Evolutionary conservation across 1,140 invertebrate species (phyloP).

Genomic region (Acromyrmex echinatior): DNA sequence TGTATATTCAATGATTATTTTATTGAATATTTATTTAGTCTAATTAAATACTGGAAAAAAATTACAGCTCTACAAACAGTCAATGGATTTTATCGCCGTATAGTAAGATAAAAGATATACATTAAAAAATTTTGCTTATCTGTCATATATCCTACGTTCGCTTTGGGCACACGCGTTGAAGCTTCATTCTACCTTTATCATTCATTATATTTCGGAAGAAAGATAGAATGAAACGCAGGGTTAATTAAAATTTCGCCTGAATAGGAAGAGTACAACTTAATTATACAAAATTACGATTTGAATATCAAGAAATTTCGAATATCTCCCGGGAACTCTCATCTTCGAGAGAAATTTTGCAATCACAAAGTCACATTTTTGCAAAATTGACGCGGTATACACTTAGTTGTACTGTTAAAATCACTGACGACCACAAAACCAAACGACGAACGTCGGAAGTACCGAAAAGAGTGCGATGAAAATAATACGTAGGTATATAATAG

Average conservation of each 20-base stretch:
- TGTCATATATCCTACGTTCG: too few species aligned
- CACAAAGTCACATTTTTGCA: conserved; percentile 32
- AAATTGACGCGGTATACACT: neutral
- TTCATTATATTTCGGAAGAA: too few species aligned
- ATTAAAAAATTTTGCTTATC: neutral
- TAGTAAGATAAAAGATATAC: neutral
- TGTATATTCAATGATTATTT: neutral
- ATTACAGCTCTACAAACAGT: neutral
- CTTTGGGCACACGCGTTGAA: too few species aligned
- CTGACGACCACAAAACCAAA: conserved; percentile 23
- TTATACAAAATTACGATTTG: neutral
- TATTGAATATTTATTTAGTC: neutral
- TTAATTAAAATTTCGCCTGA: neutral
- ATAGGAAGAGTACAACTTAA: neutral
- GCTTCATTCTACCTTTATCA: too few species aligned
- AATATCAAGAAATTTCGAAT: neutral
- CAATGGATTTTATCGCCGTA: neutral
- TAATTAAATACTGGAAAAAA: neutral
- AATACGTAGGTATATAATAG: conserved; percentile 11
- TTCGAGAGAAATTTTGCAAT: neutral
- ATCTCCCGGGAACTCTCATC: neutral
- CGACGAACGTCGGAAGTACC: neutral
- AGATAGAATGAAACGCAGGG: too few species aligned
- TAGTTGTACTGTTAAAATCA: conserved; percentile 16
- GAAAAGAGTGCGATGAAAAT: neutral